A percentile compares a stretch with the other conserved stretches of the same genome.
Evolutionary conservation across 2,113 vertebrate species (phyloP).

Genomic region (Cheirogaleus medius): DNA sequence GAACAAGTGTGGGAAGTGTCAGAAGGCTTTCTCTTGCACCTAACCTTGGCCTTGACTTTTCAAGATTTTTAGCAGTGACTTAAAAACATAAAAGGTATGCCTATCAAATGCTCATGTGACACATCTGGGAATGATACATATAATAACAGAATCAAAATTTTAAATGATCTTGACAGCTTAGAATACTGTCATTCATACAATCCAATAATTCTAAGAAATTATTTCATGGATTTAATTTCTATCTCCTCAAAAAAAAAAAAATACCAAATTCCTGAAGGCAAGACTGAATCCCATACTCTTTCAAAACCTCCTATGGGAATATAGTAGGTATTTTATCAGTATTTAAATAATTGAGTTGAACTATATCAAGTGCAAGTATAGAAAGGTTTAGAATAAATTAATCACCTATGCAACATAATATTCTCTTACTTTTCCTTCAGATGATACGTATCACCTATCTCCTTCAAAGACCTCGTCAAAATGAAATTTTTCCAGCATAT

Average conservation of each 20-base stretch:
- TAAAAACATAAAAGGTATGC: constrained; percentile 62
- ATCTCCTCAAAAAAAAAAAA: background rate
- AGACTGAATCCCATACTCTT: background rate
- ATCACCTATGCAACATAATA: background rate
- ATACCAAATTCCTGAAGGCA: constrained; percentile 29
- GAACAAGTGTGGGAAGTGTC: background rate
- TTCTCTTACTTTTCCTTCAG: background rate
- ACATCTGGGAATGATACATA: constrained; percentile 73
- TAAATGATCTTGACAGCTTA: constrained; percentile 78
- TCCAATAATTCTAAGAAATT: constrained; percentile 52
- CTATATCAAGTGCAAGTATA: background rate
- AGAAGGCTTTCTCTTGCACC: background rate
- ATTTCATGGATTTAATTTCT: constrained; percentile 54
- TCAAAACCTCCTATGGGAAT: background rate
- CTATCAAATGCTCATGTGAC: constrained; percentile 72
- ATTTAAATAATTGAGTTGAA: constrained; percentile 5
- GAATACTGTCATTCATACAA: constrained; percentile 70
- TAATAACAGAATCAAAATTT: constrained; percentile 77
- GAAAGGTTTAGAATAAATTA: background rate
- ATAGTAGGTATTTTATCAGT: background rate
- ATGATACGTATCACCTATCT: background rate
- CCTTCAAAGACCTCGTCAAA: constrained; percentile 38
- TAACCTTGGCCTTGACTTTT: constrained; percentile 58
- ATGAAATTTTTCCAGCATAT: background rate
- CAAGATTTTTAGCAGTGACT: constrained; percentile 65